These are phyloP conservation scores for Trachythela sp. DNA, from an alignment of 64 coral and sea anemone species.

Conservation along the genomic window DNA sequence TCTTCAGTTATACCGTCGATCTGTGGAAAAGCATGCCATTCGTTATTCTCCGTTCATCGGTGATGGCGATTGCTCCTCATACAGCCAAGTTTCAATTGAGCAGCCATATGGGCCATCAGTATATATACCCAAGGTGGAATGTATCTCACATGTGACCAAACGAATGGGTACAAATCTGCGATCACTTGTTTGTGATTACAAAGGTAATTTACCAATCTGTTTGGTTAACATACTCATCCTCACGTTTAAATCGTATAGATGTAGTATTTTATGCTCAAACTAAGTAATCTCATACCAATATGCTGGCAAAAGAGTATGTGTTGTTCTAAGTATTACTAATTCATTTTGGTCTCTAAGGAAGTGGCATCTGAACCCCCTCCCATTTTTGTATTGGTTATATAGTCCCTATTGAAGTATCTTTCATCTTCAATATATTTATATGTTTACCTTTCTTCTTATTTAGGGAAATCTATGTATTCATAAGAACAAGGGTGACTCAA, in stretches of 20 bases:
- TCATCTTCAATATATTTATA: neutral
- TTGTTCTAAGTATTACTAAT: too few relatives aligned
- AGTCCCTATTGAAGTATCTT: too few relatives aligned
- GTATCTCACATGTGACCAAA: conserved; percentile 33
- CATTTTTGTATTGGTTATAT: too few relatives aligned
- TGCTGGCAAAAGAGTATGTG: too few relatives aligned
- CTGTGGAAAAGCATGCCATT: conserved; percentile 15
- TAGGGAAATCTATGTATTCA: conserved; percentile 25
- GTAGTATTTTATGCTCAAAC: too few relatives aligned
- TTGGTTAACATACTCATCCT: neutral
- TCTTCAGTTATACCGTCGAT: conserved; percentile 7
- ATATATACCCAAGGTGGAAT: conserved; percentile 25
- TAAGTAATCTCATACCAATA: too few relatives aligned
- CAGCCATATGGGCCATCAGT: conserved; percentile 12
- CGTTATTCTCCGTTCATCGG: conserved; percentile 39
- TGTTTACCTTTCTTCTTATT: neutral
- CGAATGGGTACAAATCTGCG: conserved; percentile 31
- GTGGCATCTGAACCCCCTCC: too few relatives aligned
- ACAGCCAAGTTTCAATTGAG: conserved; percentile 14
- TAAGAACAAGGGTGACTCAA: conserved; percentile 45
- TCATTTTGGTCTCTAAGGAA: too few relatives aligned
- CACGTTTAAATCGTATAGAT: too few relatives aligned
- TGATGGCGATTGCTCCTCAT: conserved; percentile 31
- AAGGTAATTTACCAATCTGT: conserved; percentile 5
- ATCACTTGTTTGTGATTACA: conserved; percentile 33